Percentiles rank a stretch among this genome's conserved stretches.
These are phyloP conservation scores for Drosophila kepulauana DNA, from an alignment of 1,140 invertebrate species.

Conservation along the genomic window DNA sequence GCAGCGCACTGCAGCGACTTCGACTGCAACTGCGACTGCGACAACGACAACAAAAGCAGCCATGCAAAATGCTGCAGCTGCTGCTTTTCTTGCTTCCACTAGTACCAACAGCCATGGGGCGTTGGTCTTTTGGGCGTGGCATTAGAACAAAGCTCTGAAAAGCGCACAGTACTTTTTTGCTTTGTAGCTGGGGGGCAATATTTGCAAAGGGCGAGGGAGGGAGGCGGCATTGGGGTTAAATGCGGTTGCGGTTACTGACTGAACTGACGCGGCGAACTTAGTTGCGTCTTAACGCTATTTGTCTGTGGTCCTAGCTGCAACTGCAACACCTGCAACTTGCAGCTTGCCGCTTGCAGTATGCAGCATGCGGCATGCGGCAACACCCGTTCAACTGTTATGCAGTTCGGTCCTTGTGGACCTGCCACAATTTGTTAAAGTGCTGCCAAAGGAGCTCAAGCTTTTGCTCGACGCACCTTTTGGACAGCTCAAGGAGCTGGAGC, in stretches of 20 bases:
- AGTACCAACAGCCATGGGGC: constrained; percentile 10
- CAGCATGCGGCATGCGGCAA: constrained; percentile 5
- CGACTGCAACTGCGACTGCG: constrained; percentile 51
- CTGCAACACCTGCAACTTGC: constrained; percentile 8
- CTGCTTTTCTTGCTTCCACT: constrained; percentile 46
- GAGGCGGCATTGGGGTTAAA: constrained; percentile 49
- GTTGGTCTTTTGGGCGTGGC: constrained; percentile 43
- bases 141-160: constrained; percentile 69
- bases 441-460: constrained; percentile 38
- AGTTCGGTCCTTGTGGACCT: constrained; percentile 14
- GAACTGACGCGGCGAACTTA: constrained; percentile 66
- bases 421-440: constrained; percentile 73
- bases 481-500: constrained; percentile 9
- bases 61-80: constrained; percentile 40
- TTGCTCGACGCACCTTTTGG: constrained; percentile 18
- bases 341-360: not conserved
- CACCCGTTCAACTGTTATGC: not conserved
- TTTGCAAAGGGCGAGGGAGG: not conserved
- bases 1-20: constrained; percentile 67
- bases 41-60: constrained; percentile 20
- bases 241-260: constrained; percentile 53
- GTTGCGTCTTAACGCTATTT: constrained; percentile 59
- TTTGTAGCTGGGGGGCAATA: constrained; percentile 9
- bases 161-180: constrained; percentile 69
- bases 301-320: constrained; percentile 34